Evolutionary conservation across 2,797 vertebrate species (phyloP), one percentile per base, ranked within the genome.

Genomic region (Craterocephalus amniculus): DNA sequence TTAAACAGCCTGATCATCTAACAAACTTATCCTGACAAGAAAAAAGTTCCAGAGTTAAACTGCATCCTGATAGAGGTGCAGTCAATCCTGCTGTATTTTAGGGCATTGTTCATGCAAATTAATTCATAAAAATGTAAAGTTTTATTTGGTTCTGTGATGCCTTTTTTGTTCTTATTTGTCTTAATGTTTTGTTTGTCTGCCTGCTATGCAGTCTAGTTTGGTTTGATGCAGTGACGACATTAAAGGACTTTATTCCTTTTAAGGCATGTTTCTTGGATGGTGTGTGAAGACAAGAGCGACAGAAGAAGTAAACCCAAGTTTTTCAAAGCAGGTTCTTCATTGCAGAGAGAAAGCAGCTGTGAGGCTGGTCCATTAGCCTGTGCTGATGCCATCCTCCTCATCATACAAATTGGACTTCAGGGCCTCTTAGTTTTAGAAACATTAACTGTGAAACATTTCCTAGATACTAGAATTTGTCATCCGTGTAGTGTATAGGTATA

Each of bases 341-440:
- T 45, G 26, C 24, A 48, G 56, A 43, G 4, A 64, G 52, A 36
- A 74, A 38, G 51, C 20, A 32, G 48, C 60, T 32, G 34, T 0
- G 22, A 54, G 40, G 29, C 4, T 0, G 0, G n/a, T 81, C 73
- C 73, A 80, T 87, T 80, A 77, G 26, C 16, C 35, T 48, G 29
- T 45, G 70, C 74, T 62, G 16, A 56, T 49, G 9, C 36, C 4
- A 1, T 18, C 11, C 0, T 66, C 29, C 58, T 59, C 1, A 0
- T 35, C 55, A 20, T 49, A 61, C 63, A 58, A 51, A 54, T 66
- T 70, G 59, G 27, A 63, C 31, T 10, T 29, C 31, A 79, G 83
- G 78, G 74, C 45, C 73, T 78, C 83, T 80, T 34, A 34, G 70
- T 81, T 72, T 67, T 4, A 38, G 40, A 63, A 13, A 61, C 18